Base-by-base conservation (phyloP, 1,140 invertebrate species). In the Stegodyphus dumicola region DNA sequence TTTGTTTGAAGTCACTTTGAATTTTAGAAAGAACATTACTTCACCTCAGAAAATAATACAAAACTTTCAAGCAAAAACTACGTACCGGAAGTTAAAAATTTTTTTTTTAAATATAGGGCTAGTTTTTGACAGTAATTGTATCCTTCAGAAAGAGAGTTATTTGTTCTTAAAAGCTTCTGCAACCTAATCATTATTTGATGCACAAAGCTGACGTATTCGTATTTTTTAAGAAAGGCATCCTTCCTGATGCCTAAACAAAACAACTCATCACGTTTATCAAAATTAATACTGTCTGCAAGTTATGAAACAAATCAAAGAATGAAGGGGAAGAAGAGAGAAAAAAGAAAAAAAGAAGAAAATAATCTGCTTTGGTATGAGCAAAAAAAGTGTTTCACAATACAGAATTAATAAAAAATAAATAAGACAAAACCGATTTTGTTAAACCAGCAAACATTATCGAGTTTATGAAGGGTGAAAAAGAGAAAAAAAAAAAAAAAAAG, bases 401-500 rank as follows among this genome's bases (percentile, higher is more conserved):
- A 52, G 33, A 65, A 67, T 78, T 78, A 78, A 67, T 53, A 52
- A 78, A 78, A 67, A 78, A 54, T 49, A 64, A 77, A n/a, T 56
- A 7, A 65, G 6, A 65, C 11, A 65, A 77, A 77, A 66, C 60
- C 13, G 53, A 53, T 7, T 69, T 78, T n/a, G n/a, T 13, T 53
- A 78, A 78, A 78, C 77, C 77, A 78, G 65, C 64, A 78, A 49
- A 78, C 77, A 78, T 78, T 69, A 78, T 69, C 65, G 65, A 78
- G 77, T 78, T 78, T 78, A 69, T 78, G 65, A 54, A 53, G 66
- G 77, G 66, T 77, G 48, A 65, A 77, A 48, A 17, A 48, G 13
- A 52, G 51, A 51, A 73, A 52, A 73, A 49, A 64, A 13, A 49
- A 51, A 73, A 52, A 73, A 49, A 64, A 13, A 49, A 56, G 65